Evolutionary conservation across 1,140 invertebrate genomes (phyloP).

Genomic region (Monomorium pharaonis): DNA sequence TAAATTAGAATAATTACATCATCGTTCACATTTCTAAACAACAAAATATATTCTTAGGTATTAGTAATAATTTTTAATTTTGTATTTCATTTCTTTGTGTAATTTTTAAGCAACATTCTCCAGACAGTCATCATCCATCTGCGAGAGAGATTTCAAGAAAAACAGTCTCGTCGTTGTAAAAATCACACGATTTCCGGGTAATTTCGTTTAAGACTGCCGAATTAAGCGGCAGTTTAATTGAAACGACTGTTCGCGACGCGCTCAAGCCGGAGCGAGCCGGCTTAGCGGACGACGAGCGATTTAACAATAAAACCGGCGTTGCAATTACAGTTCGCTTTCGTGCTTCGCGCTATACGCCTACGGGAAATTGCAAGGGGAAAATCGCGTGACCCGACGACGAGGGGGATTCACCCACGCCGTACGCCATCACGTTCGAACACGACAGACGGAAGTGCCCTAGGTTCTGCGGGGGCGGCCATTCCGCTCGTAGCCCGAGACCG

Average conservation of each 20-base stretch:
- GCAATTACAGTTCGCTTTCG: not conserved
- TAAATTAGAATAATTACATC: not conserved
- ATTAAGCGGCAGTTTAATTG: not conserved
- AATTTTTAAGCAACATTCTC: not conserved
- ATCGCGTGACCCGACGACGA: not conserved
- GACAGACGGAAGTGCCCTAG: not conserved
- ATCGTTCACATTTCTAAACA: not conserved
- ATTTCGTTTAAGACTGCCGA: not conserved
- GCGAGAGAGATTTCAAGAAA: not conserved
- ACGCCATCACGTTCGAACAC: too few relatives aligned
- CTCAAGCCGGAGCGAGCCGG: not conserved
- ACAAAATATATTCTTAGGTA: not conserved
- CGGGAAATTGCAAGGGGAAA: not conserved
- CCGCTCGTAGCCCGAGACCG: constrained; percentile 2
- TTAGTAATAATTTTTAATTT: not conserved
- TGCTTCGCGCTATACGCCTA: not conserved
- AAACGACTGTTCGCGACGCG: not conserved
- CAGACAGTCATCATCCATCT: not conserved
- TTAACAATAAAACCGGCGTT: constrained; percentile 3
- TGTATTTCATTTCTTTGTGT: not conserved
- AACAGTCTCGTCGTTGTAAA: too few relatives aligned
- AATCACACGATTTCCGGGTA: not conserved
- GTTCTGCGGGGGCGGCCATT: constrained; percentile 44
- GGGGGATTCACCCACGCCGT: not conserved
- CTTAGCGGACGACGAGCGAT: not conserved